Percentiles rank a stretch among this genome's conserved stretches.
phyloP scores from a whole-genome alignment of 2,888 invertebrate species.

The Caenorhabditis sinica region DNA sequence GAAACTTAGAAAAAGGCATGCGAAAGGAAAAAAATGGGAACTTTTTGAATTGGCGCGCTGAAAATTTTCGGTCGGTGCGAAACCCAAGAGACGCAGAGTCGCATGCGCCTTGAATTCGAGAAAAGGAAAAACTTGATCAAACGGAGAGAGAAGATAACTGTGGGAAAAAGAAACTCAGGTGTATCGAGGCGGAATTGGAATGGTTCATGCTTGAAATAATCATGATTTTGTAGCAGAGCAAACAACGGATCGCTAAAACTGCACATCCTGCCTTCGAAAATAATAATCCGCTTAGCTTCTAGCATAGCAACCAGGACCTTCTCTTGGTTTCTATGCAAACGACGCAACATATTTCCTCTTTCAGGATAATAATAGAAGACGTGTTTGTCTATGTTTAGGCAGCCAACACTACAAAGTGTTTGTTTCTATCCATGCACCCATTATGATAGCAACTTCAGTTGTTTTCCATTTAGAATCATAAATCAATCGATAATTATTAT shows the following conservation, averaged over 20 bases:
- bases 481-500: constrained; percentile 49
- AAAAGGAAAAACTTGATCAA: not conserved
- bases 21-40: not conserved
- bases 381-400: not conserved
- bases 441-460: not conserved
- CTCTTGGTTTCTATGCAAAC: constrained; percentile 12
- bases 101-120: constrained; percentile 3
- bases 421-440: not conserved
- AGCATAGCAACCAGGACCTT: constrained; percentile 36
- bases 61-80: constrained; percentile 8
- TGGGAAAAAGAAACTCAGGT: not conserved
- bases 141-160: not conserved
- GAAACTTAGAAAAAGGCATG: not conserved
- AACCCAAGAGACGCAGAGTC: not conserved
- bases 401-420: not conserved
- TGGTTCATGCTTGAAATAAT: not conserved
- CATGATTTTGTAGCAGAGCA: not conserved
- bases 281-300: constrained; percentile 32
- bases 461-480: not conserved
- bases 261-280: not conserved
- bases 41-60: constrained; percentile 16
- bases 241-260: not conserved
- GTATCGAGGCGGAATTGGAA: not conserved
- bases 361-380: constrained; percentile 13
- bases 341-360: constrained; percentile 19